A percentile compares a stretch with the other conserved stretches of the same genome.
Conservation (phyloP, 2,888 invertebrate species). For the Apamea crenata region DNA sequence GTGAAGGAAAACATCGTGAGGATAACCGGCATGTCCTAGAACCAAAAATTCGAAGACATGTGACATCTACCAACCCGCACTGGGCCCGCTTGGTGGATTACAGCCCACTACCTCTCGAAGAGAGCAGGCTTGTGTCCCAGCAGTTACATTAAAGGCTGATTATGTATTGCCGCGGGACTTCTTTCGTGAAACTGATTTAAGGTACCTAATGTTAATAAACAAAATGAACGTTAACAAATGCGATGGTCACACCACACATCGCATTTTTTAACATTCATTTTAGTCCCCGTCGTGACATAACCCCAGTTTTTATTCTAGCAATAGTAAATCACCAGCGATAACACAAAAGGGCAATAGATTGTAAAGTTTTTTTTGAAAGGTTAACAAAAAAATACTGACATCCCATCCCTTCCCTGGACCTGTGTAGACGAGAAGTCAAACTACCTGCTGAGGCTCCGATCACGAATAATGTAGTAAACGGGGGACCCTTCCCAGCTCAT, state of each 20-base stretch:
- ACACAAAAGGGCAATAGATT: conserved; percentile 56
- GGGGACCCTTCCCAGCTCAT: conserved; percentile 46
- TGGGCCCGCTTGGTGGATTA: too few relatives aligned
- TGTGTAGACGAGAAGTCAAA: conserved; percentile 62
- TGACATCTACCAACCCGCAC: too few relatives aligned
- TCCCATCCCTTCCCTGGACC: conserved; percentile 52
- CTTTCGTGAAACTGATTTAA: not conserved
- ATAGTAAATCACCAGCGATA: conserved; percentile 55
- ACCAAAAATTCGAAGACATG: too few relatives aligned
- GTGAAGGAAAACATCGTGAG: too few relatives aligned
- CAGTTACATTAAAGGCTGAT: too few relatives aligned
- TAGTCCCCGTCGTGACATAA: conserved; percentile 24
- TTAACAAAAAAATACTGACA: conserved; percentile 50
- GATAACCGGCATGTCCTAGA: too few relatives aligned
- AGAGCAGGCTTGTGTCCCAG: too few relatives aligned
- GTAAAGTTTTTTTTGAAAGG: conserved; percentile 40
- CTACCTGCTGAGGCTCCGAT: conserved; percentile 63
- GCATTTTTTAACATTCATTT: not conserved
- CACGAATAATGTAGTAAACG: conserved; percentile 49
- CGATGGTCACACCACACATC: not conserved
- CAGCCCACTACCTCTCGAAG: too few relatives aligned
- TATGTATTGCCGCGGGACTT: not conserved
- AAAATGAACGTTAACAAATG: conserved; percentile 17
- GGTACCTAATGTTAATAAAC: not conserved
- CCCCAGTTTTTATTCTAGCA: conserved; percentile 35